Evolutionary conservation across 2,797 vertebrate genomes (phyloP).

Genomic region (Picus viridis): DNA sequence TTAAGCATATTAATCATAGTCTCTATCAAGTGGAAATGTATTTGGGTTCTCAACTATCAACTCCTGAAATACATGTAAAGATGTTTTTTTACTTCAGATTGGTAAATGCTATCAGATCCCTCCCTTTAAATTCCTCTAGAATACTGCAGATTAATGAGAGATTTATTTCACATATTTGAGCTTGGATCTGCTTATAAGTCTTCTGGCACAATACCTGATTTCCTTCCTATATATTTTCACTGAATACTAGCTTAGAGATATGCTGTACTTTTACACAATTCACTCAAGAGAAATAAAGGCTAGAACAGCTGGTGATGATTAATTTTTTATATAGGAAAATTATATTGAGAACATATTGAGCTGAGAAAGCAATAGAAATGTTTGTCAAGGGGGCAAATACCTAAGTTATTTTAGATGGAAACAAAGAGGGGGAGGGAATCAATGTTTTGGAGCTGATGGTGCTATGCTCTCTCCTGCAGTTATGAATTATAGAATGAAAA

Average conservation of each 20-base stretch:
- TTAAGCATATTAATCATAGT: constrained; percentile 7
- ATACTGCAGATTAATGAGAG: neutral
- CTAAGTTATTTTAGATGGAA: constrained; percentile 1
- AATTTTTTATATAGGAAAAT: constrained; percentile 10
- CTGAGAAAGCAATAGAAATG: neutral
- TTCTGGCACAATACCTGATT: neutral
- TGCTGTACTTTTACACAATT: neutral
- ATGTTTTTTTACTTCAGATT: neutral
- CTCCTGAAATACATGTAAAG: neutral
- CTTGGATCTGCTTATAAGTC: neutral
- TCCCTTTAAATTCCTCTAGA: neutral
- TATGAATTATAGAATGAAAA: constrained; percentile 1
- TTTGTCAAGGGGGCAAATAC: neutral
- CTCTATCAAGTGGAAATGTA: neutral
- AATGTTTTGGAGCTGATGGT: neutral
- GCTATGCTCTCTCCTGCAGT: neutral
- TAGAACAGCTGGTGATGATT: constrained; percentile 2
- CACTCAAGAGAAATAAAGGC: neutral
- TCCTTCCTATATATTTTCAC: neutral
- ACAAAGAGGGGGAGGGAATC: neutral
- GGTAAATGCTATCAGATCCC: neutral
- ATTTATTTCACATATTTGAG: neutral
- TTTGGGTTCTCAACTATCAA: neutral
- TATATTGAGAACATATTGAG: neutral
- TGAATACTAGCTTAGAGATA: neutral